Evolutionary conservation across 2,888 invertebrate genomes (phyloP).

Genomic region (Sarcophaga rosellei): DNA sequence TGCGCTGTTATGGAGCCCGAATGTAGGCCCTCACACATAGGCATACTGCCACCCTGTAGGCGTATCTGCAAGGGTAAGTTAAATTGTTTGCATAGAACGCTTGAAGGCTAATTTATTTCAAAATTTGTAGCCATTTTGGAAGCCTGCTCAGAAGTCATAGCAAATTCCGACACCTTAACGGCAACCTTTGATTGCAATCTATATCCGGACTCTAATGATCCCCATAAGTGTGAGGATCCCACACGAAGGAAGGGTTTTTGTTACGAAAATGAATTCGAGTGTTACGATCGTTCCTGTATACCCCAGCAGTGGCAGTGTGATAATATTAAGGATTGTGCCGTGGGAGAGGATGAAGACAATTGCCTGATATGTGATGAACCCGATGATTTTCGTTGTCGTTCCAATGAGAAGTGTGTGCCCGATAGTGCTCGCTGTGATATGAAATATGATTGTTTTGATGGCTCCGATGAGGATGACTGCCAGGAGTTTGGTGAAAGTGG

Average conservation of each 20-base stretch:
- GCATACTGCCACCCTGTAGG: constrained; percentile 85
- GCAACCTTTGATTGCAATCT: constrained; percentile 84
- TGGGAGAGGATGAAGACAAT: constrained; percentile 82
- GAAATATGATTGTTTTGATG: constrained; percentile 84
- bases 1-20: constrained; percentile 87
- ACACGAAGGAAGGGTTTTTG: constrained; percentile 82
- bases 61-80: constrained; percentile 85
- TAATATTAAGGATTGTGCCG: constrained; percentile 81
- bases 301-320: constrained; percentile 84
- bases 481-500: constrained; percentile 82
- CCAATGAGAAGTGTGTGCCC: constrained; percentile 83
- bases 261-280: constrained; percentile 83
- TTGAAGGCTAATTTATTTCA: not conserved
- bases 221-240: constrained; percentile 83
- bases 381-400: constrained; percentile 82
- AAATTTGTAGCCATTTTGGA: constrained; percentile 83
- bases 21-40: constrained; percentile 84
- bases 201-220: constrained; percentile 83
- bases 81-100: not conserved
- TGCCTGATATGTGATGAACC: constrained; percentile 81
- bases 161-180: constrained; percentile 82
- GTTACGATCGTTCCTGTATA: constrained; percentile 84
- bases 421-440: constrained; percentile 85
- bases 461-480: constrained; percentile 85
- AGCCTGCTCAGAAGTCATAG: constrained; percentile 84